Evolutionary conservation across 2,113 vertebrate species (phyloP).

Genomic region (Tenrec ecaudatus): DNA sequence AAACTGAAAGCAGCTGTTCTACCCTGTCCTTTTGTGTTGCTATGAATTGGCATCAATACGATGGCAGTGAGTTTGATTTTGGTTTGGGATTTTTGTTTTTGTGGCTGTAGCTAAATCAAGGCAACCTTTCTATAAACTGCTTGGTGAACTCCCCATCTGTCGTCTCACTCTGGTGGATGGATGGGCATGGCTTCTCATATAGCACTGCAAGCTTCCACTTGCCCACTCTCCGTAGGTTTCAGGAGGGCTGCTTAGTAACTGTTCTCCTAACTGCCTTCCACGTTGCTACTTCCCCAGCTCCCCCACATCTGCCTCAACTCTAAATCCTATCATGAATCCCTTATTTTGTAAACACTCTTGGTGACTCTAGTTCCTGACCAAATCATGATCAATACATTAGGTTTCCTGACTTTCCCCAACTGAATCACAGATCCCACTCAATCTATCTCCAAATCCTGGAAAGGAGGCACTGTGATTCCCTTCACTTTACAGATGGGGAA

Average conservation of each 20-base stretch:
- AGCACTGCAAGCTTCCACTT: not conserved
- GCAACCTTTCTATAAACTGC: not conserved
- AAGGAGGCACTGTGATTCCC: not conserved
- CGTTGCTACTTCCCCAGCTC: not conserved
- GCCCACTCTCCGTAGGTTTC: not conserved
- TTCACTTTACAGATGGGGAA: not conserved
- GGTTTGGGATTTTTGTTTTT: too few species aligned
- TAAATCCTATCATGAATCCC: too few species aligned
- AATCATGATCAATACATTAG: not conserved
- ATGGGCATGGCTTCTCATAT: not conserved
- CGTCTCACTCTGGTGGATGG: not conserved
- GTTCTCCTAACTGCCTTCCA: conserved; percentile 20
- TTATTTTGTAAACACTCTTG: not conserved
- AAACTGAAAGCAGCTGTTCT: too few species aligned
- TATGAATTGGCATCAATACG: too few species aligned
- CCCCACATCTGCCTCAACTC: too few species aligned
- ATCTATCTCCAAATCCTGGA: not conserved
- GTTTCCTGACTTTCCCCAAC: conserved; percentile 17
- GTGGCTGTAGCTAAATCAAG: not conserved
- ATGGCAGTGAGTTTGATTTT: too few species aligned
- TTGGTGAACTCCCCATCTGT: not conserved
- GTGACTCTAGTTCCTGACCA: not conserved
- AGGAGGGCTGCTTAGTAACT: not conserved
- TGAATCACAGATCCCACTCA: not conserved
- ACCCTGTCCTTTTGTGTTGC: too few species aligned